Conservation (phyloP, 1,140 invertebrate genomes). For the Linepithema humile region DNA sequence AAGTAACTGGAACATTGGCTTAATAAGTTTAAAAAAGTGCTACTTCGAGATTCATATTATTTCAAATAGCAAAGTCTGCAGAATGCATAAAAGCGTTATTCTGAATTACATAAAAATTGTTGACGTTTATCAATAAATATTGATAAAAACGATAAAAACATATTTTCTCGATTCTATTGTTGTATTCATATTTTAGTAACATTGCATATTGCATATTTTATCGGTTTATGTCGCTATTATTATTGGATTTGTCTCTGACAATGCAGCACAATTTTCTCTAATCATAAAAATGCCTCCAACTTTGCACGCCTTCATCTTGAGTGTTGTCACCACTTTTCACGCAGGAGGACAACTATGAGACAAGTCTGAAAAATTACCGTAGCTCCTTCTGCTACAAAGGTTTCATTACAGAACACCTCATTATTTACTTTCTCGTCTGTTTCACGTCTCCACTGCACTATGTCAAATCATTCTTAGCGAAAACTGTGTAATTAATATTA, state of each 20-base stretch:
- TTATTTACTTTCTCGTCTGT: constrained; percentile 71
- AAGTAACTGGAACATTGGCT: constrained; percentile 40
- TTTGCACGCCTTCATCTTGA: constrained; percentile 31
- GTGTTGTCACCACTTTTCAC: constrained; percentile 28
- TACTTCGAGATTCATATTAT: not conserved
- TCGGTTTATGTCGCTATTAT: not conserved
- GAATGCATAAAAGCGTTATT: not conserved
- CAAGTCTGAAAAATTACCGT: constrained; percentile 72
- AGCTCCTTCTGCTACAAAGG: constrained; percentile 54
- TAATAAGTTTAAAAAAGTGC: constrained; percentile 51
- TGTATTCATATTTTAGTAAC: not conserved
- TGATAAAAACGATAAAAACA: not conserved
- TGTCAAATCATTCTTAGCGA: constrained; percentile 11
- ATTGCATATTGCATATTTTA: not conserved
- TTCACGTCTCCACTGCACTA: not conserved
- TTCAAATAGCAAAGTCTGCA: not conserved
- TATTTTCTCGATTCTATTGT: not conserved
- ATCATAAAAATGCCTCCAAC: constrained; percentile 50
- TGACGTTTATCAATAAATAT: not conserved
- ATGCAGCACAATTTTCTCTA: not conserved
- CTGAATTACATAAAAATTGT: not conserved
- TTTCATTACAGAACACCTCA: constrained; percentile 73
- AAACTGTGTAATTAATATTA: constrained; percentile 23
- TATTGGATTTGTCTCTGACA: not conserved
- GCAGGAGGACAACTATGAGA: constrained; percentile 69